Conservation (phyloP, 92 coral and sea anemone genomes). For the Paragorgia papillata region DNA sequence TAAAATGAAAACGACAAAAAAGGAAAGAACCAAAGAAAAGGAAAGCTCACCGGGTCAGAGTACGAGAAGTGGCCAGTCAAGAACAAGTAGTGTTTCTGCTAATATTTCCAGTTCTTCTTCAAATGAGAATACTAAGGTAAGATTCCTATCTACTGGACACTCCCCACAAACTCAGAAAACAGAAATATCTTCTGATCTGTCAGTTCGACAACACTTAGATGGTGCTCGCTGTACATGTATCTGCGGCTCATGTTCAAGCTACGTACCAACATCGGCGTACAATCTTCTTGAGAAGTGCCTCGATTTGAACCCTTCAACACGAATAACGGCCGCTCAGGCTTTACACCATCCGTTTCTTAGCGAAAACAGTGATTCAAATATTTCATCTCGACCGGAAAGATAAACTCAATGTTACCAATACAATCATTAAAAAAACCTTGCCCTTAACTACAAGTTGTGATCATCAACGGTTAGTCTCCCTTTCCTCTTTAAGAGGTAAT, state of each 20-base stretch:
- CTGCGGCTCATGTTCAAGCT: slow-evolving; percentile 73
- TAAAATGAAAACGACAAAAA: slow-evolving; percentile 50
- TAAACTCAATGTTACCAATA: too few relatives aligned
- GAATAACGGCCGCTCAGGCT: slow-evolving; percentile 89
- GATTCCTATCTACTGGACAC: slow-evolving; percentile 5
- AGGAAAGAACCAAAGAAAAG: neutral
- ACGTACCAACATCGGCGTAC: slow-evolving; percentile 76
- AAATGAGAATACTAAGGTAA: slow-evolving; percentile 3
- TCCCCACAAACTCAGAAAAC: neutral
- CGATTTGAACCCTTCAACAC: slow-evolving; percentile 80
- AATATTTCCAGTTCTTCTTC: neutral
- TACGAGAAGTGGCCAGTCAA: neutral
- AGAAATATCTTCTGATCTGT: neutral
- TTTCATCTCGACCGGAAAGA: neutral
- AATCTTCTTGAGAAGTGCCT: slow-evolving; percentile 77
- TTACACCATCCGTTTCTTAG: slow-evolving; percentile 77
- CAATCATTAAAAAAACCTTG: too few relatives aligned
- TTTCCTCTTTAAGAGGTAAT: too few relatives aligned
- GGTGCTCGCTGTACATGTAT: slow-evolving; percentile 72
- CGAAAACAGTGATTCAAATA: neutral
- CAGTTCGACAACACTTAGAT: slow-evolving; percentile 66
- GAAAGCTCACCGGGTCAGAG: neutral
- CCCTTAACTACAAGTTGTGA: too few relatives aligned
- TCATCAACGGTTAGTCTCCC: too few relatives aligned
- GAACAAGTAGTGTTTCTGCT: neutral